Base-by-base conservation (phyloP, 2,888 invertebrate species). In the Melitaea athalia region DNA sequence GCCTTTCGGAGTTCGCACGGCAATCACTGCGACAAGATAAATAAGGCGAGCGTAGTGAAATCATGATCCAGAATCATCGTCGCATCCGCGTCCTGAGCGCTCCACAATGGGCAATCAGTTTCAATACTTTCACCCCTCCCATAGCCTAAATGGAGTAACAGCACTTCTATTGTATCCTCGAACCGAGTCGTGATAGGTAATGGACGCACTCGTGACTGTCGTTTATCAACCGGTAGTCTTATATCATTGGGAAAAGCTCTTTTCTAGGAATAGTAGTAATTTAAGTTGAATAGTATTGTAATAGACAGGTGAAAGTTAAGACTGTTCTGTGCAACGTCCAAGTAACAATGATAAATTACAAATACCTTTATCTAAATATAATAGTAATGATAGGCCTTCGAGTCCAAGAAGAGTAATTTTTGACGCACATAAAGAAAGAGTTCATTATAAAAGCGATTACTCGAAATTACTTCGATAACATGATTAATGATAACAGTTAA, bases 181-280 rank as follows among this genome's bases (percentile, higher is more conserved):
- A 83, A 79, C 77, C 76, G 76, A 86, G 80, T 91, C 91, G 91
- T 92, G 91, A 91, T 89, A 85, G 85, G 86, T 85, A 86, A 84
- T 83, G 84, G 85, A 81, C 84, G 87, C 86, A 83, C 80, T 91
- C 92, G 91, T 92, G 91, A 91, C 88, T 85, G 79, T 86, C 81
- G 83, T 86, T 85, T 87, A 79, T 78, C 76, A 72, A 82, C 84
- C 84, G 85, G 86, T 87, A 86, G 87, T 87, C 85, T 89, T 85
- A 80, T 82, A 83, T 81, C 81, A 87, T 87, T 88, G 84, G 88
- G 84, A 87, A 88, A 87, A 81, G 79, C 79, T 85, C 79, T 85
- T 86, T 86, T 80, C 83, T 77, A 80, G 82, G 83, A 86, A 85
- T 80, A 80, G 84, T 80, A 79, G 85, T 86, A 86, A 88, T 88